Conservation (phyloP, 2,888 invertebrate species). For the Marasmarcha lunaedactyla region DNA sequence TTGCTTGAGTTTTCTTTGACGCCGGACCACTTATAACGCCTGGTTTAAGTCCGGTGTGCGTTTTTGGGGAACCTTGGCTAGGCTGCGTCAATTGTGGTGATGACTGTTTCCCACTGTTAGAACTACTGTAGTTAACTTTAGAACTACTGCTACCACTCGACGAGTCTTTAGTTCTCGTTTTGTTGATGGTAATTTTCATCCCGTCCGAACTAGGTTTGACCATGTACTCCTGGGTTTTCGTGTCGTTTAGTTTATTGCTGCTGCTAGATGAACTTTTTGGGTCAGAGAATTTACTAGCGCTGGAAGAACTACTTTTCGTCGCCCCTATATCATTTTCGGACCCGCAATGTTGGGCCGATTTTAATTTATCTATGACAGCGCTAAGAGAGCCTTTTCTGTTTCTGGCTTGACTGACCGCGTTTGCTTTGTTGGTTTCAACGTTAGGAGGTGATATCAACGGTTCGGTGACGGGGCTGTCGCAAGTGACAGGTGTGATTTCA, state of each 20-base stretch:
- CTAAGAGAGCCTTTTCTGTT: constrained; percentile 82
- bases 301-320: constrained; percentile 54
- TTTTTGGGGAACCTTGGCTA: constrained; percentile 79
- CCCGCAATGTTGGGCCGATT: constrained; percentile 78
- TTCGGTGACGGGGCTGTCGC: constrained; percentile 52
- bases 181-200: constrained; percentile 92
- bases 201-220: constrained; percentile 90
- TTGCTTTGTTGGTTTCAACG: constrained; percentile 71
- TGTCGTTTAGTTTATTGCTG: constrained; percentile 46
- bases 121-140: constrained; percentile 49
- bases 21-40: constrained; percentile 90
- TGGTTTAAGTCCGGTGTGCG: constrained; percentile 85
- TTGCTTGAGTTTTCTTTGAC: constrained; percentile 81
- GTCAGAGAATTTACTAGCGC: constrained; percentile 55
- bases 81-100: constrained; percentile 58
- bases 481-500: constrained; percentile 71
- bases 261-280: constrained; percentile 49
- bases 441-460: constrained; percentile 62
- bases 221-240: constrained; percentile 87
- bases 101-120: constrained; percentile 55
- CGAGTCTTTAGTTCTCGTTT: constrained; percentile 82
- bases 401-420: constrained; percentile 71
- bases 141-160: constrained; percentile 58
- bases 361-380: constrained; percentile 89
- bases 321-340: constrained; percentile 61